Evolutionary conservation across 1,140 invertebrate species (phyloP).

Genomic region (roundworm (Caenorhabditis elegans)): DNA sequence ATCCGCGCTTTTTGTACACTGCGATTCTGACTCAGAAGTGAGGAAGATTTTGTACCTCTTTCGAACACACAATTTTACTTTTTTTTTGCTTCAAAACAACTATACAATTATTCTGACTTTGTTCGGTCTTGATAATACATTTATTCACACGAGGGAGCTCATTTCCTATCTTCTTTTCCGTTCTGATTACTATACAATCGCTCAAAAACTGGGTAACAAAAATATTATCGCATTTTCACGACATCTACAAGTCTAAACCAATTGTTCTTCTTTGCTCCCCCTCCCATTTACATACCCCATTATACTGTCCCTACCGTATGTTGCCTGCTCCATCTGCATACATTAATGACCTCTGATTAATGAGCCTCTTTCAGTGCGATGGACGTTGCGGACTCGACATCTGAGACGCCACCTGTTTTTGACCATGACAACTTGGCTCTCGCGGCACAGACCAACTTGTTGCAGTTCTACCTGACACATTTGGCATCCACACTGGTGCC

Average conservation of each 20-base stretch:
- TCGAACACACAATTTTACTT: not conserved
- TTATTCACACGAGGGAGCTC: not conserved
- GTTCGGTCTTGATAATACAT: not conserved
- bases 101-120: slow-evolving; percentile 7
- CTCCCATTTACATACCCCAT: not conserved
- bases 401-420: slow-evolving; percentile 17
- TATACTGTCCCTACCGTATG: too few relatives aligned
- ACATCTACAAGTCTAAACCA: too few relatives aligned
- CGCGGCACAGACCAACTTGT: not conserved
- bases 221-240: too few relatives aligned
- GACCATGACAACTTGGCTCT: slow-evolving; percentile 4
- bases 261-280: not conserved
- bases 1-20: not conserved
- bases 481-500: not conserved
- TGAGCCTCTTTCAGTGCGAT: not conserved
- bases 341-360: not conserved
- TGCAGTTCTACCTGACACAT: not conserved
- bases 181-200: not conserved
- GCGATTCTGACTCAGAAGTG: not conserved
- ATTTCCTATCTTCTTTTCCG: not conserved
- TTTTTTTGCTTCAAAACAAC: not conserved
- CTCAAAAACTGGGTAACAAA: too few relatives aligned
- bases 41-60: not conserved
- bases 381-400: slow-evolving; percentile 1
- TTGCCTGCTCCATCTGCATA: not conserved